Evolutionary conservation across 1,140 invertebrate species (phyloP), one percentile per base, ranked within the genome.

Genomic region (Adoxophyes honmai): DNA sequence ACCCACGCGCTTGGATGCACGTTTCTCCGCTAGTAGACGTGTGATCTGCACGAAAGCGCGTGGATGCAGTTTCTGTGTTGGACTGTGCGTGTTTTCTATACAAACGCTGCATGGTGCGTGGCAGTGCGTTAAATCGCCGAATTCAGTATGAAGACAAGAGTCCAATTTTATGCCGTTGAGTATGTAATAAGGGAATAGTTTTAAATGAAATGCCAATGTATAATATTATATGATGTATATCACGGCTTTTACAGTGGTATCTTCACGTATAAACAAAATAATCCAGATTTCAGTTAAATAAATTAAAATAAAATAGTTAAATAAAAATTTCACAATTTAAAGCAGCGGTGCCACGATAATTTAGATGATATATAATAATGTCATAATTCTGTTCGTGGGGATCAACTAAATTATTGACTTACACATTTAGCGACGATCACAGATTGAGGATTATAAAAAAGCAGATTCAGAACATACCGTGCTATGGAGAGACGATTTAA

Each of bases 371-470:
- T 64, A 68, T 67, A 73, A 65, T 67, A 69, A 77, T 62, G 68
- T 68, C 75, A 75, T 69, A 69, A 64, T 75, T 73, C 66, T 76
- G 73, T 71, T 70, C 60, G 68, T 75, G 68, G 74, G 67, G 57
- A 59, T 78, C 70, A 82, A 85, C 75, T 82, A 74, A 84, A 85
- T 70, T 81, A 84, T 69, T 73, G 72, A 77, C 81, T 85, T 86
- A 86, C 54, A 84, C 67, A 84, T 83, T 82, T 88, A 88, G 81
- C 76, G 81, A 82, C 85, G 81, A 88, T 88, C 86, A 88, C 86
- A 88, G 86, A 84, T 86, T 88, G 81, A 85, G 82, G 80, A 88
- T 86, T 84, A 88, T 79, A 81, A 86, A 83, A 86, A 88, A 86
- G 81, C 81, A 82, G 79, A 81, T 80, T 86, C 77, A 86, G 85